Conservation (phyloP, 1,140 invertebrate species). For the Aphidius ervi region DNA sequence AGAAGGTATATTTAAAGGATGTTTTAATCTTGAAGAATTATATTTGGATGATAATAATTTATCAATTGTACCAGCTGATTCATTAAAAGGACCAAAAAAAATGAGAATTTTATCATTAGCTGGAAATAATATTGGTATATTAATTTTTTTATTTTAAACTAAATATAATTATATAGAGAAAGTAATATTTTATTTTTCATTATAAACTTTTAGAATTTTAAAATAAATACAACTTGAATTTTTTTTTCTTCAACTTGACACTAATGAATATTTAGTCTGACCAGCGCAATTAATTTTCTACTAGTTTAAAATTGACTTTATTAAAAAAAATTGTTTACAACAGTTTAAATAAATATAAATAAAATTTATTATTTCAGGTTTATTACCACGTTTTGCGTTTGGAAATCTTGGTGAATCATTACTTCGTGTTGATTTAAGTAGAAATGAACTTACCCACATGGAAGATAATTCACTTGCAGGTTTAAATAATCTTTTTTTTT, state of each 20-base stretch:
- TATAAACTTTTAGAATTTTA: too few species aligned
- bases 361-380: constrained; percentile 55
- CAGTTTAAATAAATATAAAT: too few species aligned
- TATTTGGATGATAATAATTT: constrained; percentile 77
- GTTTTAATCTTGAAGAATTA: constrained; percentile 73
- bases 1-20: constrained; percentile 80
- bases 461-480: constrained; percentile 70
- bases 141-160: too few species aligned
- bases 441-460: constrained; percentile 70
- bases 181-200: too few species aligned
- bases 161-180: too few species aligned
- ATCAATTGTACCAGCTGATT: constrained; percentile 66
- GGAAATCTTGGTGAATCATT: constrained; percentile 57
- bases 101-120: constrained; percentile 68
- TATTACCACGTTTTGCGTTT: constrained; percentile 64
- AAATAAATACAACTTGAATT: too few species aligned
- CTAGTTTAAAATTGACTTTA: too few species aligned
- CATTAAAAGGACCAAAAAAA: constrained; percentile 71
- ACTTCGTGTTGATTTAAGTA: constrained; percentile 69
- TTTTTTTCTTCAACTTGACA: too few species aligned
- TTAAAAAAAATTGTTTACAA: too few species aligned
- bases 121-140: constrained; percentile 73
- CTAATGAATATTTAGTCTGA: background rate
- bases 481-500: constrained; percentile 61
- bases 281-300: background rate